Evolutionary conservation across 2,113 vertebrate genomes (phyloP), one percentile per base, ranked within the genome.

Genomic region (Orthonyx spaldingii): DNA sequence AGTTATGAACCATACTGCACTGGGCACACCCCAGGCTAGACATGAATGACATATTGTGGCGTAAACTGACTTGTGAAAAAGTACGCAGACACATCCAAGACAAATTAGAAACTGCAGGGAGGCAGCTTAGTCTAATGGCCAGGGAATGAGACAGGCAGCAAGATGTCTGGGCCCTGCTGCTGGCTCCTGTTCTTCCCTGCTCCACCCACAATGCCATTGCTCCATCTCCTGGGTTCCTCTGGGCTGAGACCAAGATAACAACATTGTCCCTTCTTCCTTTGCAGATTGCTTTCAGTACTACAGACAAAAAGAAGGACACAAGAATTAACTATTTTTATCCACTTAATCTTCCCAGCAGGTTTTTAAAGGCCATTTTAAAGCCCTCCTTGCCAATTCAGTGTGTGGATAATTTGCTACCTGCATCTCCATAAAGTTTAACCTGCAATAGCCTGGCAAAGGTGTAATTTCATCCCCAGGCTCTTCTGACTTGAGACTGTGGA

Each of bases 391-490:
- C 69, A 92, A 88, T 94, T 88, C 92, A 78, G 85, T 46, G 96
- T 87, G 78, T 46, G 78, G 90, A 95, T 92, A 92, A 98, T 97
- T 94, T 95, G 78, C 87, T 97, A 93, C 84, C 93, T 80, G 63
- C 87, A 89, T n/a, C 80, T 92, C 90, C 28, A 72, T 93, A 87
- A 97, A 96, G 97, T 96, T 87, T 96, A 97, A 97, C 94, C 81
- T 90, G 91, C 89, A 94, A 86, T 33, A 86, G 95, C 90, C 86
- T 61, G 6, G 86, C 71, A 95, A 94, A 96, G 97, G 84, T 98
- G 98, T 97, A 98, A 98, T 98, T 98, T 97, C 98, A 98, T 97
- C 97, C 94, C 56, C 85, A 39, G 94, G 91, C 84, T 95, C 96
- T 95, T 90, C 94, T 78, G 55, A 93, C 94, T 63, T 90, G 44